Evolutionary conservation across 1,140 invertebrate species (phyloP), one percentile per base, ranked within the genome.

Genomic region (Propsilocerus akamusi): DNA sequence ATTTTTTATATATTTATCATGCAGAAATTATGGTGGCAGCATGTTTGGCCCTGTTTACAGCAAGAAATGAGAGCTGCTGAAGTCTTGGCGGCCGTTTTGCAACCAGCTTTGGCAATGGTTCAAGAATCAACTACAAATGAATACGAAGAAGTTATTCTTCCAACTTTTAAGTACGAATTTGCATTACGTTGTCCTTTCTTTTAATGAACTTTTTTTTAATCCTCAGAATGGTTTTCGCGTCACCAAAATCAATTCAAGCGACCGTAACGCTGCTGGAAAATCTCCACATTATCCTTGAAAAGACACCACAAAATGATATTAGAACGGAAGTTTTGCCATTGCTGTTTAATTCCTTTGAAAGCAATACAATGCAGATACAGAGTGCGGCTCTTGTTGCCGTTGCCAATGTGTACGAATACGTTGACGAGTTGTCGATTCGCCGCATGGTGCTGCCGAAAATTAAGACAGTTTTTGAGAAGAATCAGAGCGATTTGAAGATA

Each of bases 1-100:
- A 48, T 24, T 23, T 50, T 25, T 54, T 49, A n/a, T n/a, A n/a
- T n/a, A n/a, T 55, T 54, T 57, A 54, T 60, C 51, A 70, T 73
- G 32, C 71, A 97, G 92, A 96, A 96, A 86, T 69, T 97, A 14
- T 89, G 91, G 78, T 96, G 92, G 69, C 83, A 89, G 65, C 86
- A 92, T 62, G 80, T 96, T 24, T 92, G 93, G 83, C 90, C 90
- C 17, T 83, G 80, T 59, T 70, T 97, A 46, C 79, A 87, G 59
- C 72, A 78, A 48, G 92, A 96, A 66, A 78, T 94, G 62, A 75
- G 80, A 58, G 81, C 79, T 26, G 77, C 83, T 49, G 92, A 96
- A 60, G 84, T 92, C 12, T 71, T 94, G 47, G 84, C 88, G 0
- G 80, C 87, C 0, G 90, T 90, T 4, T 70, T 97, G 25, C 83